phyloP scores from a whole-genome alignment of 2,797 vertebrate genomes.

The Crocidura indochinensis region DNA sequence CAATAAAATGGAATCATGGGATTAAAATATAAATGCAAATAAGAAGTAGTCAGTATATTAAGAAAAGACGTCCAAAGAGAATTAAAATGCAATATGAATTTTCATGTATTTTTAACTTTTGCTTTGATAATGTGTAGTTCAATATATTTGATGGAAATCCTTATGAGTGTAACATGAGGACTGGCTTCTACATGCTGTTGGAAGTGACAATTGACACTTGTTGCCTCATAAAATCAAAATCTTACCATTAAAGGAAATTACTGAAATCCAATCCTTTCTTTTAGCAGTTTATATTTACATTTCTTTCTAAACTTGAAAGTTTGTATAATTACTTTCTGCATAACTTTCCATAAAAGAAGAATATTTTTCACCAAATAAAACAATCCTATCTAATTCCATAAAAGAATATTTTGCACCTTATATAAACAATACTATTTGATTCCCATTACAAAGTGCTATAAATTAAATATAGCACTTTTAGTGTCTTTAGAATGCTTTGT shows the following conservation, averaged over 20 bases:
- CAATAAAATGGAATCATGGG: neutral
- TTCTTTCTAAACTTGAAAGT: slow-evolving; percentile 64
- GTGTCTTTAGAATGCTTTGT: slow-evolving; percentile 51
- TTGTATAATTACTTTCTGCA: slow-evolving; percentile 56
- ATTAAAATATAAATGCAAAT: slow-evolving; percentile 48
- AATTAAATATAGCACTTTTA: slow-evolving; percentile 42
- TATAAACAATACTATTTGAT: neutral
- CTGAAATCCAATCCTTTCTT: slow-evolving; percentile 6
- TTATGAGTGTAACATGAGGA: neutral
- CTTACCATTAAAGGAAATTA: neutral
- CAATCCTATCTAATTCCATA: neutral
- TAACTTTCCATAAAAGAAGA: slow-evolving; percentile 63
- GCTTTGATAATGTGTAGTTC: slow-evolving; percentile 40
- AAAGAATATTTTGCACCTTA: slow-evolving; percentile 60
- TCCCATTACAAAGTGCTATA: slow-evolving; percentile 47
- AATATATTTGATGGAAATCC: neutral
- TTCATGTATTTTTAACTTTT: slow-evolving; percentile 38
- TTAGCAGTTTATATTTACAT: slow-evolving; percentile 43
- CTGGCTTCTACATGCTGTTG: neutral
- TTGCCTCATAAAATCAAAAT: slow-evolving; percentile 34
- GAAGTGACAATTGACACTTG: neutral
- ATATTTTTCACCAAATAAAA: slow-evolving; percentile 26
- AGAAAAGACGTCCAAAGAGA: slow-evolving; percentile 54
- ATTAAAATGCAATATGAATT: slow-evolving; percentile 1
- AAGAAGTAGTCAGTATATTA: slow-evolving; percentile 32